A percentile compares a stretch with the other conserved stretches of the same genome.
phyloP scores from a whole-genome alignment of 1,140 invertebrate species.

The Antheraea pernyi region DNA sequence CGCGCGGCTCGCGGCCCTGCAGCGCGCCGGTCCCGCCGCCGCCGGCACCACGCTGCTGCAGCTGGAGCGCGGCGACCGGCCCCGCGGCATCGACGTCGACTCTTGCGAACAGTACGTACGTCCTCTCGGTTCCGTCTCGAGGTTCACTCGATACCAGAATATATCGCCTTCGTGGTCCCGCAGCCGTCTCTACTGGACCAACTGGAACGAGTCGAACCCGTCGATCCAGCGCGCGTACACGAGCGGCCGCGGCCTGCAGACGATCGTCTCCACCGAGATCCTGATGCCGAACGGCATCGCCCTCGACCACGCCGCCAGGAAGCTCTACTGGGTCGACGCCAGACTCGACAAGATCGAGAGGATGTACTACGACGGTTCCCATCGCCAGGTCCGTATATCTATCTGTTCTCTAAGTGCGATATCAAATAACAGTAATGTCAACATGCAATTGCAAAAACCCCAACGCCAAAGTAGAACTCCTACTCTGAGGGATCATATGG shows the following conservation, averaged over 20 bases:
- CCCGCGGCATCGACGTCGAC: conserved; percentile 90
- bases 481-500: too few relatives aligned
- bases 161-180: background rate
- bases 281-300: conserved; percentile 91
- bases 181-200: conserved; percentile 89
- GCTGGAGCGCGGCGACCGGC: conserved; percentile 86
- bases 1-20: conserved; percentile 80
- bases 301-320: conserved; percentile 85
- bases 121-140: background rate
- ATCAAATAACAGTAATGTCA: too few relatives aligned
- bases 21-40: conserved; percentile 65
- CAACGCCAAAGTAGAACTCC: too few relatives aligned
- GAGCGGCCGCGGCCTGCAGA: conserved; percentile 81
- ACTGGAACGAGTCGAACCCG: conserved; percentile 88
- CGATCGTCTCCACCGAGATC: conserved; percentile 88
- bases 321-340: conserved; percentile 91
- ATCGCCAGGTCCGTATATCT: conserved; percentile 68
- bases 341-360: conserved; percentile 88
- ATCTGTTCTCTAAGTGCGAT: too few relatives aligned
- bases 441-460: too few relatives aligned
- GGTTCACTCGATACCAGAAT: too few relatives aligned
- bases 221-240: conserved; percentile 86
- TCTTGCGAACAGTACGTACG: conserved; percentile 84
- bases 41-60: conserved; percentile 84
- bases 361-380: conserved; percentile 86